Evolutionary conservation across 2,888 invertebrate species (phyloP).

Genomic region (Drosophila stalkeri): DNA sequence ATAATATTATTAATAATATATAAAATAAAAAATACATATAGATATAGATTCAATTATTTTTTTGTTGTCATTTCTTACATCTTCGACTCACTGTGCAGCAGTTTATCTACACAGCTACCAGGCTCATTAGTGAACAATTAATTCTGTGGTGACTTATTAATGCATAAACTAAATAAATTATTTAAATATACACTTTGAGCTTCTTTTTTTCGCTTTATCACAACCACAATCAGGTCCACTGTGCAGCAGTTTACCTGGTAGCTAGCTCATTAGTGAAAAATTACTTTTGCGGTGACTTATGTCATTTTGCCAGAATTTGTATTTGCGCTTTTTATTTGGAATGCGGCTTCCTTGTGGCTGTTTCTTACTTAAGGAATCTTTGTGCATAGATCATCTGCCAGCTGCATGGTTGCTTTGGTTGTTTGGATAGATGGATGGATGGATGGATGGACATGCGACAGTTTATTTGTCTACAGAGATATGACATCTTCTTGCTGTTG

Average conservation of each 20-base stretch:
- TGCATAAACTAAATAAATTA: neutral
- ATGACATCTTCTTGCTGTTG: constrained; percentile 30
- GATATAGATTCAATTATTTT: neutral
- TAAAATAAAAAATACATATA: neutral
- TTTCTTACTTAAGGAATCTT: constrained; percentile 61
- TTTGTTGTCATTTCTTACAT: no score
- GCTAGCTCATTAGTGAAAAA: constrained; percentile 77
- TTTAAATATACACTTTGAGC: no score
- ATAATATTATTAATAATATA: neutral
- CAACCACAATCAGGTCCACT: constrained; percentile 18
- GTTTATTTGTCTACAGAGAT: constrained; percentile 61
- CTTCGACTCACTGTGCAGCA: neutral
- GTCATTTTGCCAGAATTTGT: constrained; percentile 75
- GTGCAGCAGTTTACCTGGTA: constrained; percentile 45
- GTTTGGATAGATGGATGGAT: neutral
- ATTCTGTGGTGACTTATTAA: neutral
- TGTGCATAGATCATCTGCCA: constrained; percentile 70
- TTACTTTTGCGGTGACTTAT: constrained; percentile 80
- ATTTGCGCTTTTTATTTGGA: constrained; percentile 65
- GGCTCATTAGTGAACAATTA: constrained; percentile 2
- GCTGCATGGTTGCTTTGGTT: constrained; percentile 18
- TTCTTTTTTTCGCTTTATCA: neutral
- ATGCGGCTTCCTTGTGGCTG: constrained; percentile 47
- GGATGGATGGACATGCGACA: constrained; percentile 31
- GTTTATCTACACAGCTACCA: constrained; percentile 27